Conservation (phyloP, 2,797 vertebrate species). For the Pseudochromis fuscus region DNA sequence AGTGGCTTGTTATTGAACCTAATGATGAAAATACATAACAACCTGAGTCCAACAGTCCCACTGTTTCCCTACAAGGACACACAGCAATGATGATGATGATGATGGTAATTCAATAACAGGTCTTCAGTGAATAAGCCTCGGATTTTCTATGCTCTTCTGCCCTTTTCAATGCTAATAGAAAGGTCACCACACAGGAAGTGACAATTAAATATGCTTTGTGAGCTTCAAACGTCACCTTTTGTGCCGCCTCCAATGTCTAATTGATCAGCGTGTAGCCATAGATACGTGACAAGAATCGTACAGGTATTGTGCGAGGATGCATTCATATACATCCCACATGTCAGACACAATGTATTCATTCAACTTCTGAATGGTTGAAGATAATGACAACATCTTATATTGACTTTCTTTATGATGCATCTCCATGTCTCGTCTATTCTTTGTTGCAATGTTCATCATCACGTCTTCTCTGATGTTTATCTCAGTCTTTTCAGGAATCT, state of each 20-base stretch:
- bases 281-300: neutral
- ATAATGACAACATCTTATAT: neutral
- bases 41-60: no score
- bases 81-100: neutral
- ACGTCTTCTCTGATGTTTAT: neutral
- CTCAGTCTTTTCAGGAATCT: neutral
- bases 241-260: neutral
- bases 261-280: neutral
- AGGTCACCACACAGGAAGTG: neutral
- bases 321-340: neutral
- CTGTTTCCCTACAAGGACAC: neutral
- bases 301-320: neutral
- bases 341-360: neutral
- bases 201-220: no score
- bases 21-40: no score
- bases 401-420: neutral
- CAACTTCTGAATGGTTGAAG: neutral
- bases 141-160: no score
- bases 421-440: neutral
- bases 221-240: conserved; percentile 1
- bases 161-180: neutral
- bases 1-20: no score
- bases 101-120: neutral
- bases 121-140: neutral
- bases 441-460: neutral